phyloP scores from a whole-genome alignment of 2,888 invertebrate genomes.

The Aphidius colemani region DNA sequence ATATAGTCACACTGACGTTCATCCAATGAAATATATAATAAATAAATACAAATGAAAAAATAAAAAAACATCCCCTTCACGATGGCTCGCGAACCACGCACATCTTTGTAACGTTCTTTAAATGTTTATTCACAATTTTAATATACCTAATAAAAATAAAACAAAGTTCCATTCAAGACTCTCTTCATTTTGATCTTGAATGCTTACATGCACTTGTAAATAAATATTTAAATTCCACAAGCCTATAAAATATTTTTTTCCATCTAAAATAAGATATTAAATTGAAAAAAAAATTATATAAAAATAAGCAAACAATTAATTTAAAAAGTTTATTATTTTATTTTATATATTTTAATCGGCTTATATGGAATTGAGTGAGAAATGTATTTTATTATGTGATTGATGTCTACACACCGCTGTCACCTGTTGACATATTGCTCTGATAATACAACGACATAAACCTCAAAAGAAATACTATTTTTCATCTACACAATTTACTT shows the following conservation, averaged over 20 bases:
- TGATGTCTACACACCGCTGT: constrained; percentile 54
- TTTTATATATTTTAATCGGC: constrained; percentile 46
- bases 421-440: constrained; percentile 56
- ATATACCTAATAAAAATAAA: not conserved
- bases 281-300: not conserved
- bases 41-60: too few species aligned
- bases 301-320: not conserved
- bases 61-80: not conserved
- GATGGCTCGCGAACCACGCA: constrained; percentile 1
- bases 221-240: too few species aligned
- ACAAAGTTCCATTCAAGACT: not conserved
- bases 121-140: not conserved
- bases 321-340: constrained; percentile 49
- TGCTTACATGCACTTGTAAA: too few species aligned
- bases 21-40: not conserved
- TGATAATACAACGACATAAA: constrained; percentile 50
- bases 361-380: constrained; percentile 42
- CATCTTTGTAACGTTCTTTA: not conserved
- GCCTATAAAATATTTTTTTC: not conserved
- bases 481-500: constrained; percentile 27
- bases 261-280: not conserved
- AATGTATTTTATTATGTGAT: constrained; percentile 52
- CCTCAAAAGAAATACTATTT: constrained; percentile 25
- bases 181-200: too few species aligned
- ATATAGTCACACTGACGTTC: constrained; percentile 42